These are phyloP conservation scores for Pao palembangensis DNA, from an alignment of 2,113 vertebrate genomes.

Conservation along the genomic window DNA sequence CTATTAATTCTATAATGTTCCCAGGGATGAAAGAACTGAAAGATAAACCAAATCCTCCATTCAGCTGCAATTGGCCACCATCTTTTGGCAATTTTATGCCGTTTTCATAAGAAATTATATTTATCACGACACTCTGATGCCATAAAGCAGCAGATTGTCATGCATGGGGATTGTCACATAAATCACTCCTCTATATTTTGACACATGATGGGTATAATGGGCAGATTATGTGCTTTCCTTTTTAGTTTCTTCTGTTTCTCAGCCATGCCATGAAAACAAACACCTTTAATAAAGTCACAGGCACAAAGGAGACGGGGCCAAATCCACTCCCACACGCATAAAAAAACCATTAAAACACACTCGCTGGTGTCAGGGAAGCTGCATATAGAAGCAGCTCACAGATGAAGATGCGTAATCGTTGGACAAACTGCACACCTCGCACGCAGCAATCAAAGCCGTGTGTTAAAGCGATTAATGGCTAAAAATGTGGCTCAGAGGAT, in stretches of 20 bases:
- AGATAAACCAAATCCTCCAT: conserved; percentile 53
- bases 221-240: conserved; percentile 60
- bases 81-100: conserved; percentile 39
- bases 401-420: conserved; percentile 56
- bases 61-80: conserved; percentile 46
- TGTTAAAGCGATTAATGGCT: conserved; percentile 73
- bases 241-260: conserved; percentile 51
- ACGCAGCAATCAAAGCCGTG: conserved; percentile 24
- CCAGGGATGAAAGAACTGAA: conserved; percentile 26
- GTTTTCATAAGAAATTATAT: conserved; percentile 55
- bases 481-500: conserved; percentile 24
- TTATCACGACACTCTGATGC: conserved; percentile 52
- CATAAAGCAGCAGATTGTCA: conserved; percentile 52
- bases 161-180: conserved; percentile 43
- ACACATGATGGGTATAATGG: conserved; percentile 64
- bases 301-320: conserved; percentile 84
- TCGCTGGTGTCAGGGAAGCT: conserved; percentile 46
- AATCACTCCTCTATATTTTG: conserved; percentile 64
- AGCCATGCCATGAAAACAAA: conserved; percentile 53
- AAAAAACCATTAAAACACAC: conserved; percentile 19
- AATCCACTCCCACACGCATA: conserved; percentile 75
- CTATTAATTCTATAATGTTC: conserved; percentile 14
- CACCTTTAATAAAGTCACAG: conserved; percentile 77
- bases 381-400: conserved; percentile 55
- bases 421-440: conserved; percentile 35